These are phyloP conservation scores for Metopolophium dirhodum DNA, from an alignment of 1,140 invertebrate species.

Conservation along the genomic window DNA sequence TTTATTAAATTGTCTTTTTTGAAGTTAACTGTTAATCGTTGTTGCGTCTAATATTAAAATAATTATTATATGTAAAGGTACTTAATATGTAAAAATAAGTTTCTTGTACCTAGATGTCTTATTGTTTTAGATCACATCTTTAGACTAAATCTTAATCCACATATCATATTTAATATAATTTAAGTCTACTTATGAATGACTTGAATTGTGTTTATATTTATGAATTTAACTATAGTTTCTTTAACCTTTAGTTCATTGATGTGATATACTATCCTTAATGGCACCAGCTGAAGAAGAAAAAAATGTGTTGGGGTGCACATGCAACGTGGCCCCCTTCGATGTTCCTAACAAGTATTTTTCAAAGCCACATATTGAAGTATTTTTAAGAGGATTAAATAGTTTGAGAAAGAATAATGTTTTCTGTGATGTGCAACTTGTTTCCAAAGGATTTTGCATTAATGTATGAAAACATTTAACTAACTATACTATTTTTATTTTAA, in stretches of 20 bases:
- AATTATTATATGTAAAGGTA: neutral
- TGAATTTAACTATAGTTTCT: neutral
- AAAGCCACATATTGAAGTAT: slow-evolving; percentile 36
- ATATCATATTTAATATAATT: neutral
- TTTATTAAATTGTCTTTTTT: neutral
- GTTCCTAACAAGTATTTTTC: slow-evolving; percentile 46
- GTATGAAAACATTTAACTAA: neutral
- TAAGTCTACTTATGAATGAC: neutral
- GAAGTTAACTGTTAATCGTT: neutral
- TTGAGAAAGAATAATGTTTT: slow-evolving; percentile 53
- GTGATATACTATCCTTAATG: slow-evolving; percentile 22
- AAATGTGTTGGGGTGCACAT: slow-evolving; percentile 40
- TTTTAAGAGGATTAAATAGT: slow-evolving; percentile 50
- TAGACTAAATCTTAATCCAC: neutral
- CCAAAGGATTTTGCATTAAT: slow-evolving; percentile 49
- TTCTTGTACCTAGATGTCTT: neutral
- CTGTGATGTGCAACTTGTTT: slow-evolving; percentile 47
- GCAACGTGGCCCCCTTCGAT: slow-evolving; percentile 42
- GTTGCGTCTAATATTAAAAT: neutral
- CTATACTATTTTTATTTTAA: neutral
- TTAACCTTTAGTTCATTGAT: slow-evolving; percentile 13
- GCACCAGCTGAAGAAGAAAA: slow-evolving; percentile 43
- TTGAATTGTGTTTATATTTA: neutral
- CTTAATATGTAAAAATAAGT: neutral
- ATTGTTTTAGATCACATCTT: neutral